phyloP scores from a whole-genome alignment of 2,888 invertebrate species.

The Ptilodon capucinus region DNA sequence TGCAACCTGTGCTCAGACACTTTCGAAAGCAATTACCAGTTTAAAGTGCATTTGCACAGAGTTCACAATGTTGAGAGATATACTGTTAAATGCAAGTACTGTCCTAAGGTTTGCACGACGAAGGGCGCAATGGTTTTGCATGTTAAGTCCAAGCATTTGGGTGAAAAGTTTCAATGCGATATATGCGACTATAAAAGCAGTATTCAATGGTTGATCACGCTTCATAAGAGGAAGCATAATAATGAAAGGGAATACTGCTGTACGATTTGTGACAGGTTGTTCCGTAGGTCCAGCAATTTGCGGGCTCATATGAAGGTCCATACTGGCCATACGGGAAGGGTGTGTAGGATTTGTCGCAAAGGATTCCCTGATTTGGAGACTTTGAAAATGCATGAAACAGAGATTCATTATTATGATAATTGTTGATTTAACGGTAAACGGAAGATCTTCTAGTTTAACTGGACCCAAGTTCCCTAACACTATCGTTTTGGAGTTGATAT shows the following conservation, averaged over 20 bases:
- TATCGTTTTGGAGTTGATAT: too few species aligned
- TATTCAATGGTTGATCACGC: constrained; percentile 58
- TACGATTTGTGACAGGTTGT: constrained; percentile 78
- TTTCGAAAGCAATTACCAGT: constrained; percentile 52
- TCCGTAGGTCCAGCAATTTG: constrained; percentile 78
- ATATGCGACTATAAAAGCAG: constrained; percentile 60
- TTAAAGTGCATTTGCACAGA: constrained; percentile 68
- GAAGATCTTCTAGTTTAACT: too few species aligned
- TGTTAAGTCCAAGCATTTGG: constrained; percentile 74
- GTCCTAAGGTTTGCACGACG: constrained; percentile 67
- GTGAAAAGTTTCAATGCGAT: constrained; percentile 54
- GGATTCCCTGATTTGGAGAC: constrained; percentile 52
- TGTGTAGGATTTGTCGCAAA: constrained; percentile 55
- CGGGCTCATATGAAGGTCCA: constrained; percentile 67
- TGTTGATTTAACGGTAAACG: constrained; percentile 1
- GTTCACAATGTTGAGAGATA: constrained; percentile 66
- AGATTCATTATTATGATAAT: constrained; percentile 46
- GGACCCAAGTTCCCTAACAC: too few species aligned
- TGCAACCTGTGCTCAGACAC: constrained; percentile 53
- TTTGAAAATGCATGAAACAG: constrained; percentile 48
- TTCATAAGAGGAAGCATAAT: constrained; percentile 75
- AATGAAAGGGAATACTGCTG: constrained; percentile 77
- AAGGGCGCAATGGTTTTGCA: constrained; percentile 81
- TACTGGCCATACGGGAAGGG: constrained; percentile 55
- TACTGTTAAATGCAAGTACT: constrained; percentile 58